Evolutionary conservation across 2,797 vertebrate species (phyloP), one percentile per base, ranked within the genome.

Genomic region (Megalops cyprinoides): DNA sequence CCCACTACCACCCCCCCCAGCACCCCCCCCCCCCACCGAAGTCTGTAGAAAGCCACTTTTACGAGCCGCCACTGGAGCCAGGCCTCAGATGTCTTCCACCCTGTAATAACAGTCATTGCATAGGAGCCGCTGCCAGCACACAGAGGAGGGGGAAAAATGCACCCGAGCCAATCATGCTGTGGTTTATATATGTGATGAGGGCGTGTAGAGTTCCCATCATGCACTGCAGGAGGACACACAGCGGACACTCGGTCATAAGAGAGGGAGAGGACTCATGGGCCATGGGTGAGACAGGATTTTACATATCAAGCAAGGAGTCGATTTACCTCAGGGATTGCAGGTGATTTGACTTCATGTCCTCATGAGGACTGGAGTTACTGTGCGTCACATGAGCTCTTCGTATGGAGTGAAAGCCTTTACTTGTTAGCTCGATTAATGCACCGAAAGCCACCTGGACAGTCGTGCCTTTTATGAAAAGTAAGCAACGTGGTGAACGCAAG

Each of bases 31-130:
- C 49, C 1, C 14, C 31, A 56, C 58, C 37, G 62, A 67, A 39
- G 62, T 67, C 34, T 42, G 55, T 18, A 25, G 9, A 62, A 31
- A 46, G 39, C 34, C 77, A 62, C 12, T 31, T 25, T 31, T 48
- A 31, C 65, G 58, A 65, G 25, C 12, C n/a, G 65, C 25, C 42
- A 48, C 76, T n/a, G 25, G 23, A 56, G 10, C 23, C 49, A 1
- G 5, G 5, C 25, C 37, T 8, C 49, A 74, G 78, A 73, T 48
- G 78, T 49, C 49, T 69, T 25, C 10, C 56, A 28, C 39, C 31
- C 10, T 48, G 15, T 53, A 78, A 78, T 78, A 58, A 78, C 39
- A 78, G 76, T 78, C 55, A 78, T 78, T 60, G 60, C 53, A 78
- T 39, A 44, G 34, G 12, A 10, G 23, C 55, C 4, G 20, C 6